phyloP scores from a whole-genome alignment of 2,888 invertebrate genomes.

The Iphiclides podalirius region DNA sequence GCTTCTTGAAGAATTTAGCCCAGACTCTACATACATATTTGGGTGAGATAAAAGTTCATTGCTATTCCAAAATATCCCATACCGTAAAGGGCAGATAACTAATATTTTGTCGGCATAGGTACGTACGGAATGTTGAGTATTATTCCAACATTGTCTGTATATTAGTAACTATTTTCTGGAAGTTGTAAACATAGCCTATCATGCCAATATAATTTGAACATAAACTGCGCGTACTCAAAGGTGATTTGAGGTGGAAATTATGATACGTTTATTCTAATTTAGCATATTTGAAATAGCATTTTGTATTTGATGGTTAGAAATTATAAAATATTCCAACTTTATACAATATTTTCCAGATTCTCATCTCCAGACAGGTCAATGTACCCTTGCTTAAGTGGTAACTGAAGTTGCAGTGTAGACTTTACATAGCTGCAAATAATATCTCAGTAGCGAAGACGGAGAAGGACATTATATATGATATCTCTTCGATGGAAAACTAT shows the following conservation, averaged over 20 bases:
- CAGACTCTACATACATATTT: no score
- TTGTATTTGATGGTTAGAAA: background rate
- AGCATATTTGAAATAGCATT: background rate
- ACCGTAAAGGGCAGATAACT: no score
- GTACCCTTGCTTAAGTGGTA: conserved; percentile 3
- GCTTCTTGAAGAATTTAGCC: no score
- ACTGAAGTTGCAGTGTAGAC: conserved; percentile 11
- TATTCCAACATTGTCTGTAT: no score
- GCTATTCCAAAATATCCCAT: no score
- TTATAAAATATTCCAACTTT: conserved; percentile 1
- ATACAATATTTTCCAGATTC: conserved; percentile 9
- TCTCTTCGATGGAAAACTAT: conserved; percentile 22
- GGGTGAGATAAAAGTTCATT: no score
- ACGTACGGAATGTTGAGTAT: no score
- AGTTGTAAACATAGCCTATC: no score
- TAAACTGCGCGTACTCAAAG: no score
- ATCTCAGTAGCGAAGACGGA: conserved; percentile 15
- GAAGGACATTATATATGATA: conserved; percentile 21
- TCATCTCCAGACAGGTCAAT: conserved; percentile 20
- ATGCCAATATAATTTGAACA: no score
- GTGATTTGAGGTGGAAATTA: background rate
- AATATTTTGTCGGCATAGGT: no score
- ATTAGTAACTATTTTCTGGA: no score
- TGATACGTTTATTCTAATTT: background rate
- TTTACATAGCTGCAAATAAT: conserved; percentile 18